Conservation (phyloP, 2,797 vertebrate genomes). For the Melanotaenia pygmaea region DNA sequence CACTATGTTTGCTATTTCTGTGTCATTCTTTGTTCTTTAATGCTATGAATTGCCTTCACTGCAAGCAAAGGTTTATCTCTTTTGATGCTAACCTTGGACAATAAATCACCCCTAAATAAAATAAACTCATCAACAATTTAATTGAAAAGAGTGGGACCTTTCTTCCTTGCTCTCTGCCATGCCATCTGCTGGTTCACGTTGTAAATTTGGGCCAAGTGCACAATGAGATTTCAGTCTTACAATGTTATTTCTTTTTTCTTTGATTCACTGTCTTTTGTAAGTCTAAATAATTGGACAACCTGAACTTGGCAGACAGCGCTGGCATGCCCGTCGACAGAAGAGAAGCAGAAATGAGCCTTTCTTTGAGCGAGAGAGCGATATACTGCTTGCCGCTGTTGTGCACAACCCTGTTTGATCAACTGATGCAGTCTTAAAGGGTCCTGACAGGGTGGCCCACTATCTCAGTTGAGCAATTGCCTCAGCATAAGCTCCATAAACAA, state of each 20-base stretch:
- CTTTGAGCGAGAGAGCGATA: slow-evolving; percentile 9
- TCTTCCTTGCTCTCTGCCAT: slow-evolving; percentile 39
- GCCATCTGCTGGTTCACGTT: slow-evolving; percentile 56
- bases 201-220: slow-evolving; percentile 37
- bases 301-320: slow-evolving; percentile 57
- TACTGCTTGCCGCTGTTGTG: slow-evolving; percentile 37
- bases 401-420: slow-evolving; percentile 64
- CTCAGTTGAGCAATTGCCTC: slow-evolving; percentile 63
- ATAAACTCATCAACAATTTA: slow-evolving; percentile 78
- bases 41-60: slow-evolving; percentile 56
- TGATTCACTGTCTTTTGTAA: slow-evolving; percentile 51
- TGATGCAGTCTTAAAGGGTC: slow-evolving; percentile 64
- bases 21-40: slow-evolving; percentile 74
- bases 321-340: slow-evolving; percentile 46
- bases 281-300: slow-evolving; percentile 69
- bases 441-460: slow-evolving; percentile 68
- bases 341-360: slow-evolving; percentile 43
- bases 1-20: slow-evolving; percentile 59
- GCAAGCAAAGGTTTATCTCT: slow-evolving; percentile 74
- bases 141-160: slow-evolving; percentile 74
- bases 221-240: slow-evolving; percentile 44
- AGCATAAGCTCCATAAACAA: slow-evolving; percentile 73
- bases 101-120: slow-evolving; percentile 74
- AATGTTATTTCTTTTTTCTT: slow-evolving; percentile 21
- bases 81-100: slow-evolving; percentile 78